Evolutionary conservation across 1,140 invertebrate species (phyloP).

Genomic region (Drosophila navojoa): DNA sequence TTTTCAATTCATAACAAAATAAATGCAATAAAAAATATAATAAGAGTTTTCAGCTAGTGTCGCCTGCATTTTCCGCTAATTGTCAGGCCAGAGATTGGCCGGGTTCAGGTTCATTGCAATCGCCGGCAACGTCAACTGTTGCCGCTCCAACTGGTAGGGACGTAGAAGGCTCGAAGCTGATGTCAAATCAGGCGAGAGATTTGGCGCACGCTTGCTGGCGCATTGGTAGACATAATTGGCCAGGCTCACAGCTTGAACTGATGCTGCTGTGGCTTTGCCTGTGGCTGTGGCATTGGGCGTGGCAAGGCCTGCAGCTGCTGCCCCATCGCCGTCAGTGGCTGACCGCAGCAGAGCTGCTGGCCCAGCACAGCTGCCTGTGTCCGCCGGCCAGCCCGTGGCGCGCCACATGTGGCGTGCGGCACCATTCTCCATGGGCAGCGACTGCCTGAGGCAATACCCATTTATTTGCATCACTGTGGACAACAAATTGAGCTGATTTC

Average conservation of each 20-base stretch:
- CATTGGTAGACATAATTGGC: constrained; percentile 56
- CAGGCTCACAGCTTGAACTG: constrained; percentile 24
- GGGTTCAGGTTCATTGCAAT: background rate
- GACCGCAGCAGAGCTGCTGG: constrained; percentile 22
- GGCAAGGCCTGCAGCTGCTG: background rate
- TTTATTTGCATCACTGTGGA: constrained; percentile 16
- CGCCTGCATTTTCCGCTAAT: background rate
- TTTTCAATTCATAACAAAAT: too few relatives aligned
- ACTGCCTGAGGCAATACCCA: constrained; percentile 25
- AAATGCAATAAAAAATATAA: constrained; percentile 10
- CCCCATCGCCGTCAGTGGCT: constrained; percentile 22
- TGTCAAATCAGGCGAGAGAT: constrained; percentile 16
- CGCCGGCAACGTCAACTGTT: constrained; percentile 13
- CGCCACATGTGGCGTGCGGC: constrained; percentile 56
- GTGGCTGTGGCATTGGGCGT: background rate
- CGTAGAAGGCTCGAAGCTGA: constrained; percentile 5
- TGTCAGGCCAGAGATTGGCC: background rate
- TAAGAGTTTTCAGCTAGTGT: background rate
- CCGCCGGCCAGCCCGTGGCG: background rate
- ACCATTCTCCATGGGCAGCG: background rate
- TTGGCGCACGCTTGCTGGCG: constrained; percentile 30
- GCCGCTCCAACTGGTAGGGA: constrained; percentile 3
- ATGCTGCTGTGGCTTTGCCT: background rate
- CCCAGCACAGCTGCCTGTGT: constrained; percentile 38
- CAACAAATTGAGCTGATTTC: constrained; percentile 6